A percentile compares a stretch with the other conserved stretches of the same genome.
Conservation (phyloP, 37 sponge, comb jelly and placozoan species). For the Aphrocallistes beatrix region DNA sequence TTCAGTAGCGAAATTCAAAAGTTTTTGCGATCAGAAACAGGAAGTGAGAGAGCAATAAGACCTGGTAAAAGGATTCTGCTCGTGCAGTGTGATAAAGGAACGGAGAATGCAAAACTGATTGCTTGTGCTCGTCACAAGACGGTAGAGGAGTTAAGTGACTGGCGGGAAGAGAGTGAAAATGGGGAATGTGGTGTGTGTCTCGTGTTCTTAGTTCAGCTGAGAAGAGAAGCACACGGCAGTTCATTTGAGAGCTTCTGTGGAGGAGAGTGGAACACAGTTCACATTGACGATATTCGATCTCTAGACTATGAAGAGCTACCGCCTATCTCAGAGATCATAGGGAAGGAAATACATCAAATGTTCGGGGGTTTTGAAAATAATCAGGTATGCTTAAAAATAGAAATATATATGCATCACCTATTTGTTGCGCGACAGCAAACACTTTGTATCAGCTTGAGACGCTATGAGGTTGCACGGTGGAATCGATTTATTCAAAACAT, state of each 20-base stretch:
- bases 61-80: slow-evolving; percentile 29
- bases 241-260: slow-evolving; percentile 61
- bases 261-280: slow-evolving; percentile 52
- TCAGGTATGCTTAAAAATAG: no score
- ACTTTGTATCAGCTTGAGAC: no score
- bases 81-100: slow-evolving; percentile 75
- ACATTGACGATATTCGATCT: slow-evolving; percentile 61
- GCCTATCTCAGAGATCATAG: neutral
- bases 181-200: slow-evolving; percentile 15
- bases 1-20: neutral
- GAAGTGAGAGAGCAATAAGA: neutral
- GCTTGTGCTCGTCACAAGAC: slow-evolving; percentile 71
- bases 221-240: slow-evolving; percentile 22
- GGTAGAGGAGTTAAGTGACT: slow-evolving; percentile 33
- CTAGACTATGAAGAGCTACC: neutral
- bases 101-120: slow-evolving; percentile 57
- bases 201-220: slow-evolving; percentile 51
- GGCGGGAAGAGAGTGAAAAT: neutral
- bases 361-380: neutral
- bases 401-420: no score
- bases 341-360: neutral
- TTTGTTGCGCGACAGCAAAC: no score
- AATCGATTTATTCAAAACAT: no score
- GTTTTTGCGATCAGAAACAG: neutral
- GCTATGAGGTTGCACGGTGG: no score